phyloP scores from a whole-genome alignment of 2,113 vertebrate genomes.

The Xenus cinereus region DNA sequence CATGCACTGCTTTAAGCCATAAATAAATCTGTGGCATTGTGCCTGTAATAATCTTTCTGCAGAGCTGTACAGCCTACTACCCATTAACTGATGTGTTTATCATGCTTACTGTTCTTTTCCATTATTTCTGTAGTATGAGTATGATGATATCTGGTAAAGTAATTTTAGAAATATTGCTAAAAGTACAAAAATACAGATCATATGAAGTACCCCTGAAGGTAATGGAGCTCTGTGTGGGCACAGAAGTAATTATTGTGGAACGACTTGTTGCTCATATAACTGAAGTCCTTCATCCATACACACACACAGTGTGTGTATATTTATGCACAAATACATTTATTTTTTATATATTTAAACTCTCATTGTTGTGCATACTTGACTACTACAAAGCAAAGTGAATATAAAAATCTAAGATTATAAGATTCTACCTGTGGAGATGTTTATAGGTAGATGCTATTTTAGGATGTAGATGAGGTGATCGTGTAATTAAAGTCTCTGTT shows the following conservation, averaged over 20 bases:
- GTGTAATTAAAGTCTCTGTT: not conserved
- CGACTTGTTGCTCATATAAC: not conserved
- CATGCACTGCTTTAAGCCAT: constrained; percentile 41
- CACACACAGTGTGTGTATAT: not conserved
- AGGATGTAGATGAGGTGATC: not conserved
- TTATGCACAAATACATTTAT: not conserved
- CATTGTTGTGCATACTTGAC: not conserved
- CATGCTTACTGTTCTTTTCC: constrained; percentile 50
- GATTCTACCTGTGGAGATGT: not conserved
- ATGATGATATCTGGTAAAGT: constrained; percentile 37
- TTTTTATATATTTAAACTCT: not conserved
- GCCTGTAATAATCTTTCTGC: constrained; percentile 54
- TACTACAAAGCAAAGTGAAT: not conserved
- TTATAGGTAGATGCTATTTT: not conserved
- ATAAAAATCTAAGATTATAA: not conserved
- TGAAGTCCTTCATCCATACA: not conserved
- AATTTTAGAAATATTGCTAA: constrained; percentile 12
- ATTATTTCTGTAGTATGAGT: not conserved
- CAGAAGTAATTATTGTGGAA: not conserved
- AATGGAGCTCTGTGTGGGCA: not conserved
- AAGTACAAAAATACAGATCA: constrained; percentile 1
- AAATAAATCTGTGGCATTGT: constrained; percentile 56
- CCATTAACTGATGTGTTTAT: constrained; percentile 59
- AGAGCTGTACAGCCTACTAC: constrained; percentile 23
- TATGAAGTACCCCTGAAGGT: not conserved